Evolutionary conservation across 2,797 vertebrate genomes (phyloP).

Genomic region (Rhynchotus rufescens): DNA sequence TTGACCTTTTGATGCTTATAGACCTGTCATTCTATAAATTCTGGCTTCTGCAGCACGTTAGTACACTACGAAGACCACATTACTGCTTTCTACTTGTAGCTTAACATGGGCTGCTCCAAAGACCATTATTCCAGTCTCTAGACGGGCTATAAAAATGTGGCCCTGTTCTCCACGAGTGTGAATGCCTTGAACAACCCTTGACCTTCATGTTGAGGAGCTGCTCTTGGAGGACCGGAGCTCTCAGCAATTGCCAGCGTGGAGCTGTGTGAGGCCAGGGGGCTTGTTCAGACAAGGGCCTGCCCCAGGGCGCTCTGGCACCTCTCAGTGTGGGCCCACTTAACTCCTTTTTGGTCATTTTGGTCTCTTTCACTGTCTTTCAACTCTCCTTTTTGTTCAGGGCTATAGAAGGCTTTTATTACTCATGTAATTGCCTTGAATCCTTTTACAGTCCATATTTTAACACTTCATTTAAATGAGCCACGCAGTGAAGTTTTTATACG

Average conservation of each 20-base stretch:
- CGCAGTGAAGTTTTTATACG: neutral
- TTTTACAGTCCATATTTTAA: neutral
- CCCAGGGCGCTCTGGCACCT: neutral
- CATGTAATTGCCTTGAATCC: neutral
- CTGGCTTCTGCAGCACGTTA: neutral
- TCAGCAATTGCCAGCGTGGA: neutral
- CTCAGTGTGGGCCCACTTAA: neutral
- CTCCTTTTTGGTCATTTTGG: constrained; percentile 1
- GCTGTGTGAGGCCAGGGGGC: neutral
- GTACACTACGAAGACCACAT: neutral
- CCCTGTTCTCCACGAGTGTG: neutral
- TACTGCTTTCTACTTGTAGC: neutral
- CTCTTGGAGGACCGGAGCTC: neutral
- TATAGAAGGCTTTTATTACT: neutral
- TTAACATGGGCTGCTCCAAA: neutral
- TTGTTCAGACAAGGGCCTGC: neutral
- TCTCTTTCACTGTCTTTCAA: neutral
- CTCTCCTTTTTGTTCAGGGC: neutral
- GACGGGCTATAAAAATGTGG: neutral
- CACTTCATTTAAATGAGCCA: neutral
- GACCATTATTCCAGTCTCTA: neutral
- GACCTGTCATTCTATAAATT: neutral
- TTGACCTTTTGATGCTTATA: neutral
- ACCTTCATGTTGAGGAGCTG: constrained; percentile 12
- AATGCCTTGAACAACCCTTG: constrained; percentile 41